phyloP scores from a whole-genome alignment of 2,113 vertebrate genomes.

The Vulpes ferrilata region DNA sequence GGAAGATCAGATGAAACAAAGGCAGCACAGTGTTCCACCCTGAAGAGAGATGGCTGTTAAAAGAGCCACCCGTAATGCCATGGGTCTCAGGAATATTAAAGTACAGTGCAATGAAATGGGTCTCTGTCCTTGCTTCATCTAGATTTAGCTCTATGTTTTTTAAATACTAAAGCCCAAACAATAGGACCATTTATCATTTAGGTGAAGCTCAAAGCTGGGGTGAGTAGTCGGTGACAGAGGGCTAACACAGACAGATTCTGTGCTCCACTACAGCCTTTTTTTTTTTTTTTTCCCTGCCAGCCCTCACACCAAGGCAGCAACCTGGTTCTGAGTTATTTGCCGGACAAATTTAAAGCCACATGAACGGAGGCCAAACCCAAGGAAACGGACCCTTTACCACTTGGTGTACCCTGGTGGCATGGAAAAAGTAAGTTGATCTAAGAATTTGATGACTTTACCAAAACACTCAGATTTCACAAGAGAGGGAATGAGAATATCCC shows the following conservation, averaged over 20 bases:
- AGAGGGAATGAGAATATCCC: not conserved
- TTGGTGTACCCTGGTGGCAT: not conserved
- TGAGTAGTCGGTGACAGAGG: conserved; percentile 58
- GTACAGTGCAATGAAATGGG: conserved; percentile 80
- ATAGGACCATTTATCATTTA: conserved; percentile 82
- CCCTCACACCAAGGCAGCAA: not conserved
- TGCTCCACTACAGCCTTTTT: not conserved
- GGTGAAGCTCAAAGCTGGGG: conserved; percentile 70
- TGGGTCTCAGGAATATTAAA: conserved; percentile 82
- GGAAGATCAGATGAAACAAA: conserved; percentile 83
- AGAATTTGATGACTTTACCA: not conserved
- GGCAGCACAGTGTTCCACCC: conserved; percentile 70
- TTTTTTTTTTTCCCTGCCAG: not conserved
- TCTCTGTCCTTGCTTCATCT: conserved; percentile 81
- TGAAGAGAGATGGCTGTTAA: conserved; percentile 66
- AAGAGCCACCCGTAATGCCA: conserved; percentile 60
- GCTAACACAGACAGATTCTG: conserved; percentile 76
- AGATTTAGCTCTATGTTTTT: conserved; percentile 70
- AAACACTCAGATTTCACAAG: not conserved
- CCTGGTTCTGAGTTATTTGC: conserved; percentile 47
- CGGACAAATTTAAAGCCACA: conserved; percentile 55
- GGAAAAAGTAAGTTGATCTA: not conserved
- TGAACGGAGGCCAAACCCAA: not conserved
- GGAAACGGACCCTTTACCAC: not conserved
- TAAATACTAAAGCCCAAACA: conserved; percentile 68